Percentiles rank a stretch among this genome's conserved stretches.
Conservation (phyloP, 2,888 invertebrate species). For the Protonemura montana region DNA sequence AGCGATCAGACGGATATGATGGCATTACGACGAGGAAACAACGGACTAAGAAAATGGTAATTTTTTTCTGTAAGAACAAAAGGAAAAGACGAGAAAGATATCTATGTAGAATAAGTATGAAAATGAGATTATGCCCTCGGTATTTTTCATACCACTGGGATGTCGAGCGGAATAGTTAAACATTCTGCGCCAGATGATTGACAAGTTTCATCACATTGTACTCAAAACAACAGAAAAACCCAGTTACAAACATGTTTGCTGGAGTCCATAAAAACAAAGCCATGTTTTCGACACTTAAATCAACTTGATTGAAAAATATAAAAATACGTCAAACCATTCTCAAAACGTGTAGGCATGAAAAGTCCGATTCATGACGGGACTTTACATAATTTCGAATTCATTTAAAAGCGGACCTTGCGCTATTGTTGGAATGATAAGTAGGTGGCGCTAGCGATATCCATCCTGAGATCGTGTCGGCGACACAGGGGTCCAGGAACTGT, state of each 20-base stretch:
- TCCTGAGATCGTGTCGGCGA: neutral
- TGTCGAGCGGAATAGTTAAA: too few relatives aligned
- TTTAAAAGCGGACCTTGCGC: neutral
- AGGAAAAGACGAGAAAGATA: neutral
- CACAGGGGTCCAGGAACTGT: slow-evolving; percentile 27
- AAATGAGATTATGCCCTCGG: neutral
- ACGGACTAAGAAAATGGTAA: neutral
- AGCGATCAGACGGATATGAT: neutral
- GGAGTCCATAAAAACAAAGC: too few relatives aligned
- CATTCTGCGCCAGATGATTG: too few relatives aligned
- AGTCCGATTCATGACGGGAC: neutral
- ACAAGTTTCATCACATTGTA: too few relatives aligned
- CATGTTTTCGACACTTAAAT: too few relatives aligned
- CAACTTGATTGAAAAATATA: too few relatives aligned
- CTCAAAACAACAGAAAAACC: too few relatives aligned
- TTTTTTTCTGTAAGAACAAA: slow-evolving; percentile 9
- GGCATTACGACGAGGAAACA: neutral
- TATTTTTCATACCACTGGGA: too few relatives aligned
- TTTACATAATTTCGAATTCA: neutral
- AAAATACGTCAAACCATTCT: too few relatives aligned
- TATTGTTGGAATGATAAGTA: neutral
- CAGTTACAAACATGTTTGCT: too few relatives aligned
- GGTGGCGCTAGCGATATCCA: neutral
- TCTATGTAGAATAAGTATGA: neutral
- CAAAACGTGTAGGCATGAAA: neutral